Evolutionary conservation across 2,113 vertebrate species (phyloP), one percentile per base, ranked within the genome.

Genomic region (Protomyctophum bolini): DNA sequence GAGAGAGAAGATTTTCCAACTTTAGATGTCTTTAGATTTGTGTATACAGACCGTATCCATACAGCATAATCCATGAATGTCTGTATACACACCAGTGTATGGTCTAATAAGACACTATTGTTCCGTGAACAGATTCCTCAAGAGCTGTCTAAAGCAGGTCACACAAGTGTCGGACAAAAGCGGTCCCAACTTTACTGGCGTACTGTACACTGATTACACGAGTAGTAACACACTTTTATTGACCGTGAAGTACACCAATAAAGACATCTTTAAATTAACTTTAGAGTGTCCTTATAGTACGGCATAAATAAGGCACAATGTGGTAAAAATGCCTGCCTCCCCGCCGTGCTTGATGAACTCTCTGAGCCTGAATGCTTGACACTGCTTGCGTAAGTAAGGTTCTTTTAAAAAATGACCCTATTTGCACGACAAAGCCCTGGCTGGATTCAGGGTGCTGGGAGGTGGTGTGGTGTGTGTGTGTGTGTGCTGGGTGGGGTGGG

Each of bases 391-490:
- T 87, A 91, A 91, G 80, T 77, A 61, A 79, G 72, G 60, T 82
- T 79, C 87, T 89, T 86, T 88, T 79, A 81, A 89, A 90, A 91
- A 89, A 90, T 77, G 79, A 62, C 70, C 2, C 1, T 6, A 93
- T 94, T 92, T 91, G 87, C 93, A 94, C 94, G 79, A 94, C 91
- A 94, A 94, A 91, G 72, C 79, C 21, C 9, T 10, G 33, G 66
- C 77, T 82, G 68, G 82, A 86, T 87, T 83, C 62, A 79, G 68
- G 83, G 78, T 80, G 76, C 72, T 46, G 29, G 63, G 63, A 41
- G 61, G 78, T 41, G 33, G 33, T 41, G 33, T 21, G 21, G 72
- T 72, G 85, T 69, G 82, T 41, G 33, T 41, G 33, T 41, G 33
- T 41, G 33, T 41, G 33, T 21, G 21, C n/a, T n/a, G 72, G 74